phyloP scores from a whole-genome alignment of 1,140 invertebrate genomes.

The Bombus pyrosoma region DNA sequence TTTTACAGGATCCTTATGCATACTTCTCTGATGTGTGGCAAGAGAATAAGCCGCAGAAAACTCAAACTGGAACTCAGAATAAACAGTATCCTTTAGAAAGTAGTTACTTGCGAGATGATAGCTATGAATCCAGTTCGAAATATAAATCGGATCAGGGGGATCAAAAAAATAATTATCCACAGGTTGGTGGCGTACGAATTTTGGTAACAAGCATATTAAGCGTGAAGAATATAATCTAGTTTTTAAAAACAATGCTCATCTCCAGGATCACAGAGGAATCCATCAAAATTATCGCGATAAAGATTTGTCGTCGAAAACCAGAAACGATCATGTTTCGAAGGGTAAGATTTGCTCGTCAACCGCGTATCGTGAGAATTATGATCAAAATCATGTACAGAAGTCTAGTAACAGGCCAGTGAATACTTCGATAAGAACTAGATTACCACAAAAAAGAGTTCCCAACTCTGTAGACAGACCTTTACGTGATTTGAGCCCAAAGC shows the following conservation, averaged over 20 bases:
- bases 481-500: constrained; percentile 66
- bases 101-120: constrained; percentile 73
- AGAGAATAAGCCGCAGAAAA: constrained; percentile 77
- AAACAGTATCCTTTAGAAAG: constrained; percentile 72
- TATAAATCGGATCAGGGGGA: constrained; percentile 77
- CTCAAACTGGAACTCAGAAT: constrained; percentile 46
- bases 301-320: constrained; percentile 67
- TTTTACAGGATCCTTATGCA: constrained; percentile 78
- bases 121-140: constrained; percentile 74
- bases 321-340: constrained; percentile 67
- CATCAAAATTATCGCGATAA: constrained; percentile 76
- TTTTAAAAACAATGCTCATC: neutral
- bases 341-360: constrained; percentile 56
- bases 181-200: constrained; percentile 67
- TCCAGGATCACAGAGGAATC: constrained; percentile 70
- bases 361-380: constrained; percentile 68
- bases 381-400: constrained; percentile 66
- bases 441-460: constrained; percentile 65
- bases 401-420: constrained; percentile 56
- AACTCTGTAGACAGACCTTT: constrained; percentile 53
- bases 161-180: constrained; percentile 73
- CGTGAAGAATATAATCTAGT: neutral
- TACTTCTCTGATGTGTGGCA: constrained; percentile 82
- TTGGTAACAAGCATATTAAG: neutral
- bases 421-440: constrained; percentile 51